Percentiles rank a stretch among this genome's conserved stretches.
Conservation (phyloP, 2,113 vertebrate genomes). For the Camelus dromedarius region DNA sequence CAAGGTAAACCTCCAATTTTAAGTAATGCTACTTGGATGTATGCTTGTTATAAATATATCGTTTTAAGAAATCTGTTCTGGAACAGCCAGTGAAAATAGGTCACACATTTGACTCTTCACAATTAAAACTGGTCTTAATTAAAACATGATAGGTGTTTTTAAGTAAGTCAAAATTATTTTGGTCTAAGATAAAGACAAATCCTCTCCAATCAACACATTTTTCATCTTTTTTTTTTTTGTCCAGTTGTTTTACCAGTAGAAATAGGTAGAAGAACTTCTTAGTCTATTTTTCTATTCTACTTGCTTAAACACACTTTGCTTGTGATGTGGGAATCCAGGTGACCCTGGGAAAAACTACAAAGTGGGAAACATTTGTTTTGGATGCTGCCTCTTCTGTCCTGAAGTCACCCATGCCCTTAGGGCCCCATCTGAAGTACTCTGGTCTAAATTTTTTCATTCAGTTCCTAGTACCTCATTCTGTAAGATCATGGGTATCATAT, state of each 20-base stretch:
- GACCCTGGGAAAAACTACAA: neutral
- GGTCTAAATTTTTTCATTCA: slow-evolving; percentile 1
- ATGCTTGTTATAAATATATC: slow-evolving; percentile 44
- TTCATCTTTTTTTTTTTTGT: neutral
- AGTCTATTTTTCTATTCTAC: neutral
- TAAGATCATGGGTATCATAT: neutral
- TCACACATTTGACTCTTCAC: slow-evolving; percentile 1
- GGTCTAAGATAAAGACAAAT: slow-evolving; percentile 37
- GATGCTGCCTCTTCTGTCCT: neutral
- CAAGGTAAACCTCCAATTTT: slow-evolving; percentile 51
- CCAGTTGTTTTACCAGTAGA: neutral
- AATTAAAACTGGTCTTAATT: slow-evolving; percentile 8
- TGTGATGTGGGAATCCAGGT: neutral
- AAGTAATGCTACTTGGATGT: neutral
- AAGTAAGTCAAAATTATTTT: slow-evolving; percentile 33
- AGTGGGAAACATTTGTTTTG: neutral
- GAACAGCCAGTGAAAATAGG: neutral
- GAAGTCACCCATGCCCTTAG: neutral
- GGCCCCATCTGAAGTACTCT: neutral
- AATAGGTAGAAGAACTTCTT: neutral
- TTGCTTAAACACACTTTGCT: neutral
- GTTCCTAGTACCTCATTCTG: neutral
- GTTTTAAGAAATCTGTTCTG: slow-evolving; percentile 51
- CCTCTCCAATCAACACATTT: neutral
- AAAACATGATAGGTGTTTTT: neutral